Conservation (phyloP, 1,140 invertebrate species). For the Cepaea nemoralis region DNA sequence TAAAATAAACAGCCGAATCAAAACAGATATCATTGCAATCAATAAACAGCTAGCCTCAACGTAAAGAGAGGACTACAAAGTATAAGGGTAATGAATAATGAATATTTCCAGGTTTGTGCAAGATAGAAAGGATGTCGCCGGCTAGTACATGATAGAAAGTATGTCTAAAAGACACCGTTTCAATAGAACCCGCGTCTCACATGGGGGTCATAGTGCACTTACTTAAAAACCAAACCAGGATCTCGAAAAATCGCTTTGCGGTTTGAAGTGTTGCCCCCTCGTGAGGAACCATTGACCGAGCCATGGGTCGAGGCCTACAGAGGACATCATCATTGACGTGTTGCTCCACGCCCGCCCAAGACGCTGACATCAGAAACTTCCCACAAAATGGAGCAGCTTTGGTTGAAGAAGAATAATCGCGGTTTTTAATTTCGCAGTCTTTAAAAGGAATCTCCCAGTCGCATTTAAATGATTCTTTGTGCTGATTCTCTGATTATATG, state of each 20-base stretch:
- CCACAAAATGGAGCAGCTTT: constrained; percentile 3
- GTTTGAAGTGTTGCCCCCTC: neutral
- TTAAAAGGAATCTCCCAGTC: neutral
- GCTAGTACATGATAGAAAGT: no score
- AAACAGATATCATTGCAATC: no score
- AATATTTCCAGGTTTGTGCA: no score
- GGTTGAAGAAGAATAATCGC: neutral
- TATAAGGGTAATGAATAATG: no score
- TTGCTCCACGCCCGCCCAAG: neutral
- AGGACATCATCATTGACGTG: neutral
- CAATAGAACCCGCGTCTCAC: neutral
- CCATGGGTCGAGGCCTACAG: neutral
- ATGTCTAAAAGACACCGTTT: neutral
- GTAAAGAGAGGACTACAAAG: no score
- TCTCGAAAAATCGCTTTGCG: neutral
- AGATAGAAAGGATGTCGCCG: no score
- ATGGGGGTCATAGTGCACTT: neutral
- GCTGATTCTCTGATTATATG: neutral
- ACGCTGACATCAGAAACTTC: neutral
- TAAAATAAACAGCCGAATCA: no score
- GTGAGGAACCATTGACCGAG: neutral
- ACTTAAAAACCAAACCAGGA: neutral
- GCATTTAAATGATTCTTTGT: neutral
- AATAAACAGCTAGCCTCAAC: no score
- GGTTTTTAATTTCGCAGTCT: neutral